Percentiles rank a stretch among this genome's conserved stretches.
These are phyloP conservation scores for Cinclus mexicanus DNA, from an alignment of 2,113 vertebrate species.

Conservation along the genomic window DNA sequence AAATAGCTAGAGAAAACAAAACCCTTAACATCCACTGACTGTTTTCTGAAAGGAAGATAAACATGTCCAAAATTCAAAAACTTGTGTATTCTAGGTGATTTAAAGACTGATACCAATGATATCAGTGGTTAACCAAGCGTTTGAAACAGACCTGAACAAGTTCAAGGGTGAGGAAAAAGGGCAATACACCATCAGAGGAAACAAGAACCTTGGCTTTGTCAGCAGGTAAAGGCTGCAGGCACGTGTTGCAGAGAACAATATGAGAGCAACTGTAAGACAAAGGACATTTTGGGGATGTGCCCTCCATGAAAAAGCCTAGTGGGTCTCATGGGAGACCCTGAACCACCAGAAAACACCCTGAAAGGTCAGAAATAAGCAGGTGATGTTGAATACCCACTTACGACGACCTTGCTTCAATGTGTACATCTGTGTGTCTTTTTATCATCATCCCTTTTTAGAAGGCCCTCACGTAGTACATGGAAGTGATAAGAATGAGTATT, in stretches of 20 bases:
- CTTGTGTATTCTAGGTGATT: neutral
- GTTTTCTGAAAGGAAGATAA: neutral
- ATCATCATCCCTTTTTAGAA: neutral
- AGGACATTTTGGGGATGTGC: neutral
- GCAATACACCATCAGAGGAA: neutral
- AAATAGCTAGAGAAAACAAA: neutral
- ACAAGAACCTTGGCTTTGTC: neutral
- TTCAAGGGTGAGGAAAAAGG: neutral
- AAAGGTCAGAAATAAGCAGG: neutral
- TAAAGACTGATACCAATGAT: neutral
- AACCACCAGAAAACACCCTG: rapidly evolving
- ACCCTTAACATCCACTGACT: neutral
- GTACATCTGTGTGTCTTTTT: neutral
- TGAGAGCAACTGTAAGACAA: neutral
- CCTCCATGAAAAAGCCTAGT: neutral
- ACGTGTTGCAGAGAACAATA: neutral
- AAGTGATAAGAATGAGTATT: neutral
- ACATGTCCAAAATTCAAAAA: neutral
- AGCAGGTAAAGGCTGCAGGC: neutral
- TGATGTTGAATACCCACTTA: neutral
- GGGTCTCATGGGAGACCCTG: neutral
- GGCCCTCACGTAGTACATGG: rapidly evolving
- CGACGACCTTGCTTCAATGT: rapidly evolving
- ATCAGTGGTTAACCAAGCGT: neutral
- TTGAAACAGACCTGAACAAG: neutral